Evolutionary conservation across 2,113 vertebrate species (phyloP).

Genomic region (Balaeniceps rex): DNA sequence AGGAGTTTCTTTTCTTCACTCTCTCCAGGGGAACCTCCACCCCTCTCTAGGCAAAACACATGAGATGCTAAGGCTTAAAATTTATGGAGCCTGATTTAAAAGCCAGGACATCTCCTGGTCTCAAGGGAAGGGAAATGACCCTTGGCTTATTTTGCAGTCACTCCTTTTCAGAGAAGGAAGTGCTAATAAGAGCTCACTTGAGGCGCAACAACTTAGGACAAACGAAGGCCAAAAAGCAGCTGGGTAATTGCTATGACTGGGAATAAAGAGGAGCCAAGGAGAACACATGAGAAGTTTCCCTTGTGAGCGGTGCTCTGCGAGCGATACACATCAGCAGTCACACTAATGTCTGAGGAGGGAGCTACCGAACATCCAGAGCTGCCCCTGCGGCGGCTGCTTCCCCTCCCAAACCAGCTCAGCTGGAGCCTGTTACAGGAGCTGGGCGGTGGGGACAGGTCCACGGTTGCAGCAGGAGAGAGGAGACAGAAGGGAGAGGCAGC

Average conservation of each 20-base stretch:
- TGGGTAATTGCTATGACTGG: not conserved
- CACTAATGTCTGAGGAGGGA: fast-evolving
- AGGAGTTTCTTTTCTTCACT: not conserved
- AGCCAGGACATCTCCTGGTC: slow-evolving; percentile 17
- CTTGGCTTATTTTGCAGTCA: slow-evolving; percentile 52
- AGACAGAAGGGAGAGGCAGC: not conserved
- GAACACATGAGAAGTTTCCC: not conserved
- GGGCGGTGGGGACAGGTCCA: not conserved
- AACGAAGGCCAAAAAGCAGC: slow-evolving; percentile 8
- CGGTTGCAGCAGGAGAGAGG: not conserved
- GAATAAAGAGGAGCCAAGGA: slow-evolving; percentile 5
- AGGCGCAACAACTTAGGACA: slow-evolving; percentile 6
- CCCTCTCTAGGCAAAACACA: not conserved
- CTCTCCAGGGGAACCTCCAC: not conserved
- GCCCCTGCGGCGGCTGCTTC: not conserved
- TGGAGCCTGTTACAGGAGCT: not conserved
- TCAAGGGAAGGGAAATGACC: slow-evolving; percentile 57
- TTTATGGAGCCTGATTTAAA: slow-evolving; percentile 24
- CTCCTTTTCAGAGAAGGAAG: slow-evolving; percentile 49
- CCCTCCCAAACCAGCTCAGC: not conserved
- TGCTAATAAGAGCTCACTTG: not conserved
- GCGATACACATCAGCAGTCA: not conserved
- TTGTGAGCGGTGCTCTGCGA: not conserved
- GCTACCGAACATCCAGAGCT: not conserved
- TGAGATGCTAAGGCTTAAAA: not conserved